Base-by-base conservation (phyloP, 2,113 vertebrate species). In the Microtus richardsoni region DNA sequence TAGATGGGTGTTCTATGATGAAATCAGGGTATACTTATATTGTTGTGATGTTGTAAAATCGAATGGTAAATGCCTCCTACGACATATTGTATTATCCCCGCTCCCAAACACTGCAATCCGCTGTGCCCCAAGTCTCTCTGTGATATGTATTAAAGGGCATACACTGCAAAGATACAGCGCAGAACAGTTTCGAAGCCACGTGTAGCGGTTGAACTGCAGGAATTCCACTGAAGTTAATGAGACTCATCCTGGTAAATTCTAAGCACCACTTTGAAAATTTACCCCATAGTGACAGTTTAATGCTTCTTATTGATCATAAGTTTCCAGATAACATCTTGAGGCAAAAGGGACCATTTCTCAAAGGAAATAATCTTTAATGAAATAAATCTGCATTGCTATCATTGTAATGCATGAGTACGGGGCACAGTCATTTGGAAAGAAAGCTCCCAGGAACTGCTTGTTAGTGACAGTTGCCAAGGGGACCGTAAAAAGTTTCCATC, bases 251-350 rank as follows among this genome's bases (percentile, higher is more conserved):
- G 97, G 82, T 88, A 97, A 96, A 95, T 95, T 92, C 88, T 71
- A 96, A 96, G 91, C 52, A 73, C 86, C 88, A 96, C 74, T 97
- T 92, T 74, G 92, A 97, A 97, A 97, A 95, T 94, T 96, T 97
- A 97, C 94, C 97, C 92, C 97, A 95, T 95, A 95, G 77, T 91
- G 96, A 93, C 60, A 97, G 75, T 77, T 96, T 87, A 97, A 96
- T 96, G 96, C 83, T 87, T 82, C 88, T 88, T 92, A 96, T 87
- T 94, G 91, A 96, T 96, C 60, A 2, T 73, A 95, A 49, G 75
- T 89, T 91, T 97, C 94, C 64, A 85, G 78, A 98, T 96, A 97
- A 93, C 86, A 96, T 91, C 95, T 94, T 83, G 90, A 93, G 58
- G 58, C 91, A 92, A 95, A 91, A 70, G 70, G 79, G 75, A 93